A percentile compares a stretch with the other conserved stretches of the same genome.
phyloP scores from a whole-genome alignment of 2,113 vertebrate species.

The Podarcis cretensis region DNA sequence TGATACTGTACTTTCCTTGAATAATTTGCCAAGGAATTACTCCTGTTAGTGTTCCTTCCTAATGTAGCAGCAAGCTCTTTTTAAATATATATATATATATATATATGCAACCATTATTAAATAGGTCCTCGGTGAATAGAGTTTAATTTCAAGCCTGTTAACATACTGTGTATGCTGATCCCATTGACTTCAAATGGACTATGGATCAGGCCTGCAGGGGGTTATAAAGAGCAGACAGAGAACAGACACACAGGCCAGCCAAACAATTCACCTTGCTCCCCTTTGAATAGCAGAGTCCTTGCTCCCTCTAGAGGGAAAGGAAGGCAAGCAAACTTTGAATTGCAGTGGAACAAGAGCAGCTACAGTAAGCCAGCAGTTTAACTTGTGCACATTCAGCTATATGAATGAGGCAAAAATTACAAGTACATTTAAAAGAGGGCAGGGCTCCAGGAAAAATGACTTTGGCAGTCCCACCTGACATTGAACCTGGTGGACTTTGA shows the following conservation, averaged over 20 bases:
- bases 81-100: not conserved
- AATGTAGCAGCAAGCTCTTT: slow-evolving; percentile 1
- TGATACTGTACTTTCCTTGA: not conserved
- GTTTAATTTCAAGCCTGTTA: not conserved
- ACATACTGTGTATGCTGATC: not conserved
- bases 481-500: no score
- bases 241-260: not conserved
- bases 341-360: not conserved
- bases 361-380: not conserved
- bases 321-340: not conserved
- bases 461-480: no score
- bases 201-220: not conserved
- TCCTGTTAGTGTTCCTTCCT: slow-evolving; percentile 13
- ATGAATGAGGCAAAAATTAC: no score
- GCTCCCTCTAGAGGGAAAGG: slow-evolving; percentile 20
- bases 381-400: no score
- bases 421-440: no score
- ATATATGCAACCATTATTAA: not conserved
- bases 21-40: slow-evolving; percentile 38
- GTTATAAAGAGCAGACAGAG: not conserved
- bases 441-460: no score
- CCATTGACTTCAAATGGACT: slow-evolving; percentile 20
- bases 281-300: not conserved
- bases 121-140: not conserved
- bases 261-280: not conserved